Evolutionary conservation across 2,888 invertebrate genomes (phyloP), one percentile per base, ranked within the genome.

Genomic region (Erynnis tages): DNA sequence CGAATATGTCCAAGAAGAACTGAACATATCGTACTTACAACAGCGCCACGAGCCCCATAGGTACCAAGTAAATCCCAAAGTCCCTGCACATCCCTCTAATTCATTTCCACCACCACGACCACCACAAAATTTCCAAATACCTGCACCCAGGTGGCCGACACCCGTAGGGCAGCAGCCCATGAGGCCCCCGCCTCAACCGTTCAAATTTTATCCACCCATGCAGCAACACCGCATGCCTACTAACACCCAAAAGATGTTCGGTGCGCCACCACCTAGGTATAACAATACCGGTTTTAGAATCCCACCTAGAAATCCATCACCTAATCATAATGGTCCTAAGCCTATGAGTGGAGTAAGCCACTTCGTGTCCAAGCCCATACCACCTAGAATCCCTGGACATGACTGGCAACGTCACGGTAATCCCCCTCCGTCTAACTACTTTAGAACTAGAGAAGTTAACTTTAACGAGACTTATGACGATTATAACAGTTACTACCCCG

Each of bases 301-400:
- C 13, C 45, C 45, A 21, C 45, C 45, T 34, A 30, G 45, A 2
- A 13, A 45, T 4, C 19, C 21, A 11, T 13, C 45, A 32, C 30
- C 43, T 8, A 8, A 19, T 11, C 13, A 19, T 17, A 11, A 13
- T 14, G 14, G 17, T 11, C 48, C 32, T 17, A 40, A 45, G 45
- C 54, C 55, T n/a, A 56, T 56, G 55, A 56, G 55, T 8, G 55
- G 55, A 8, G 35, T 56, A 1, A 44, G 41, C 13, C 46, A 53
- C 37, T 46, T 41, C 14, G 45, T 35, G 0, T 13, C 56, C 2
- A 47, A 27, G 29, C 37, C 44, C n/a, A 2, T 45, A 3, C 55
- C 53, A 46, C 53, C 34, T 8, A 41, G 40, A 35, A 27, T 27
- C 0, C 34, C 50, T 19, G 50, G 50, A 5, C 50, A 52, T 37